Evolutionary conservation across 2,888 invertebrate genomes (phyloP).

Genomic region (Anthrax anthrax): DNA sequence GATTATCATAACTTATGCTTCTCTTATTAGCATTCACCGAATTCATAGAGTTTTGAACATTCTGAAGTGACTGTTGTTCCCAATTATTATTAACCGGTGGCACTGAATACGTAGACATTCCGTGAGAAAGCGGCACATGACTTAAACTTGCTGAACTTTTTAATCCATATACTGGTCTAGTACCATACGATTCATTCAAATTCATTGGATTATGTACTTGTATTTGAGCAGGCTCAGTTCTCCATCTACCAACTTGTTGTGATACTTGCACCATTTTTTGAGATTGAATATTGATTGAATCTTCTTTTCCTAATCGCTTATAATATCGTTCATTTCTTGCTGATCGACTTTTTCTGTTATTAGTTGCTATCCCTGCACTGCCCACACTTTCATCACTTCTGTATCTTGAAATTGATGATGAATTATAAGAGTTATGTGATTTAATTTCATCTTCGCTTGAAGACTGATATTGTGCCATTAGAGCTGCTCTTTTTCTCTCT

Average conservation of each 20-base stretch:
- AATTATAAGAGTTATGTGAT: constrained; percentile 48
- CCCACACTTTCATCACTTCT: constrained; percentile 55
- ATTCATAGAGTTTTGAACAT: constrained; percentile 20
- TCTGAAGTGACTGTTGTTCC: constrained; percentile 12
- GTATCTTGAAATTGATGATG: constrained; percentile 49
- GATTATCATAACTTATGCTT: constrained; percentile 32
- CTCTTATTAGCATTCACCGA: constrained; percentile 25
- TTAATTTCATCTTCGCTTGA: constrained; percentile 36
- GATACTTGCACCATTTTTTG: constrained; percentile 20
- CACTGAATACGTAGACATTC: neutral
- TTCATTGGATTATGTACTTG: neutral
- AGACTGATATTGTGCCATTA: constrained; percentile 12
- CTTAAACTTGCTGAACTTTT: constrained; percentile 21
- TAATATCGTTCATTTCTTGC: constrained; percentile 70
- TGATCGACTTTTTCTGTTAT: constrained; percentile 44
- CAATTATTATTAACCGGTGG: neutral
- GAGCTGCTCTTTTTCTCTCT: constrained; percentile 4
- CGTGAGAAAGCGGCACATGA: constrained; percentile 13
- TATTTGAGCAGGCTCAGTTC: constrained; percentile 26
- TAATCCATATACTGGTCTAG: constrained; percentile 11
- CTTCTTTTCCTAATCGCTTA: constrained; percentile 57
- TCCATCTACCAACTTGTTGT: constrained; percentile 38
- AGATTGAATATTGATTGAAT: constrained; percentile 37
- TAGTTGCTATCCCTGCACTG: constrained; percentile 33
- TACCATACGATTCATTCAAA: neutral